Base-by-base conservation (phyloP, 2,113 vertebrate species). In the Hyaena hyaena region DNA sequence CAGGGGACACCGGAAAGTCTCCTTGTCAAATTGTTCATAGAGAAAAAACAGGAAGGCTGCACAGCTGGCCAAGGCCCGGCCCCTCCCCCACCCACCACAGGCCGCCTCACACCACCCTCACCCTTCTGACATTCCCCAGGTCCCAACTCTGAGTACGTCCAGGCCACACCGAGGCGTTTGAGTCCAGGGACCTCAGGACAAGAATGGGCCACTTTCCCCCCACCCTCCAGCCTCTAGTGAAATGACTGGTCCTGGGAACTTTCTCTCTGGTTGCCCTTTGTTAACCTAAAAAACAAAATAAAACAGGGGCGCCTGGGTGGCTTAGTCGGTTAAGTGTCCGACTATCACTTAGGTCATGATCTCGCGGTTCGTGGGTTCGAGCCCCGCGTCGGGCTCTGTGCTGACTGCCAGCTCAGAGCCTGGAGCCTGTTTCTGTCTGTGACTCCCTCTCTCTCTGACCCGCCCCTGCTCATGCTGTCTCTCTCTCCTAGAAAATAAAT, bases 41-140 rank as follows among this genome's bases (percentile, higher is more conserved):
- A 90, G 53, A n/a, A 45, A 55, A 50, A 90, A 92, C 26, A 95
- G 95, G 86, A 97, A 95, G 63, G 4, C 14, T 16, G 39, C 71
- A 48, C 7, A 9, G 89, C 19, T 53, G n/a, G 86, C 85, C 7
- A 28, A 43, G 43, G 4, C 81, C 65, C 12, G 2, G 17, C 16
- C 43, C 26, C 15, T 31, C 35, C 35, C 24, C 33, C 39, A 23
- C 39, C 24, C 9, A 0, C 0, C 65, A n/a, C 80, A 17, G 23
- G 33, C 73, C 35, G 11, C n/a, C 74, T 58, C 10, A 48, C 17
- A 43, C 31, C 76, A 21, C 16, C 53, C 76, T 68, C 28, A 7
- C 80, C 61, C 15, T 35, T 39, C 39, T 39, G 39, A 39, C 39
- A 39, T 39, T 43, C n/a, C 7, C 17, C 61, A 19, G 8, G 4